Base-by-base conservation (phyloP, 2,113 vertebrate species). In the Apeltes quadracus region DNA sequence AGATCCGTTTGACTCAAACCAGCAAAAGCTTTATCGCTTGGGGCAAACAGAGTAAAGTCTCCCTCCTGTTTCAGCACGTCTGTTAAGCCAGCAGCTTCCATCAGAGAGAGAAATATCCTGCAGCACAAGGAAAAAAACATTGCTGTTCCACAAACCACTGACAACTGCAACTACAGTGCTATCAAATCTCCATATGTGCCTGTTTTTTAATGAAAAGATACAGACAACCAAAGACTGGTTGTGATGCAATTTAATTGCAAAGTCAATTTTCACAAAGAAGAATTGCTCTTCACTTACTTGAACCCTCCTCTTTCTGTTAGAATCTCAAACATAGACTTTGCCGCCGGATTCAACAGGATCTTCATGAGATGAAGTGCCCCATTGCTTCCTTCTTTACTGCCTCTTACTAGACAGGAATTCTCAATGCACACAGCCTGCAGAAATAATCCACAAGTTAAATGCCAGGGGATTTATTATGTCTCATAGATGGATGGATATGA, bases 321-420 rank as follows among this genome's bases (percentile, higher is more conserved):
- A 69, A 95, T 90, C 81, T 98, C 89, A 27, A 94, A 94, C 76
- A 98, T 90, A 7, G 83, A 90, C 50, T 94, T 95, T 69, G 96
- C 94, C 6, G 95, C 94, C 18, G 97, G 96, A 36, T 90, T 93
- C 80, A 99, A 93, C 58, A 99, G 91, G 50, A 93, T 92, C 72
- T 61, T 94, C 90, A 96, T 95, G 44, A 95, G 22, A 39, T 99
- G 98, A 76, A 99, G 94, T 25, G 97, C 96, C 0, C 98, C 97
- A 3, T 99, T 98, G 75, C 93, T 93, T 78, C 97, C 98, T 83
- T 97, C 96, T 86, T 96, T 99, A 75, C 97, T 98, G 84, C 97
- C 98, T 86, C 96, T 93, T 50, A 98, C 70, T 92, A 99, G 93
- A 85, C 98, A 99, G 46, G 96, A 94, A 76, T 99, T 99, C 91